Conservation (phyloP, 2,797 vertebrate species). For the Neostethus bicornis region DNA sequence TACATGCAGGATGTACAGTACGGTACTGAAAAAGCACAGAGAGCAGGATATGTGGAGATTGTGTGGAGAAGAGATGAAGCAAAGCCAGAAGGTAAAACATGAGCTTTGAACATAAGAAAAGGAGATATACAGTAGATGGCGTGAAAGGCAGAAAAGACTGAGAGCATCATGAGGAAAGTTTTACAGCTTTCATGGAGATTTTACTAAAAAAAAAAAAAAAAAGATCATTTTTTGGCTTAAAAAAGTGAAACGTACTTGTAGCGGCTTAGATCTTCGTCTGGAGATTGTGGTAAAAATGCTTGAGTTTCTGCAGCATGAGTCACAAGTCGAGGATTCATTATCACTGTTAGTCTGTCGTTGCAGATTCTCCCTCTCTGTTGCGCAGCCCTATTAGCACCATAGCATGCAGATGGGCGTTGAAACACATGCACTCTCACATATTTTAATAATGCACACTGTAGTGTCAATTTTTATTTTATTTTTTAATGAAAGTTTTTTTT, state of each 20-base stretch:
- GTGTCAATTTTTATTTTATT: slow-evolving; percentile 38
- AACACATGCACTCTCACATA: slow-evolving; percentile 34
- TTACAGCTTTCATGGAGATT: slow-evolving; percentile 9
- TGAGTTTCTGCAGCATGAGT: slow-evolving; percentile 8
- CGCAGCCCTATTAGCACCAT: slow-evolving; percentile 43
- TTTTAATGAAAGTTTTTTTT: slow-evolving; percentile 56
- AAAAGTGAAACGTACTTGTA: slow-evolving; percentile 1
- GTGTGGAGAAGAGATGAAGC: slow-evolving; percentile 15
- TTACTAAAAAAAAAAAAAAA: slow-evolving; percentile 1
- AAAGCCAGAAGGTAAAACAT: slow-evolving; percentile 11
- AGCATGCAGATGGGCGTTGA: slow-evolving; percentile 50
- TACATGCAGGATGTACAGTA: slow-evolving; percentile 5
- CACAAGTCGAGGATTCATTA: slow-evolving; percentile 33
- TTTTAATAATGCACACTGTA: slow-evolving; percentile 65
- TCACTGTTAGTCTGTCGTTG: slow-evolving; percentile 31
- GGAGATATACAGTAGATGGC: slow-evolving; percentile 34
- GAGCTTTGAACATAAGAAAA: slow-evolving; percentile 27
- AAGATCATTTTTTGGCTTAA: too few species aligned
- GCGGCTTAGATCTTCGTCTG: slow-evolving; percentile 17
- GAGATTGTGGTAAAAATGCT: slow-evolving; percentile 23
- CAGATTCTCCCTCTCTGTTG: slow-evolving; percentile 22
- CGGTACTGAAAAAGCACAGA: slow-evolving; percentile 22
- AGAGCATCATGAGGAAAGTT: slow-evolving; percentile 7
- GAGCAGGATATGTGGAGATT: slow-evolving; percentile 19
- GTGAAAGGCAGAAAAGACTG: slow-evolving; percentile 11